A percentile compares a stretch with the other conserved stretches of the same genome.
These are phyloP conservation scores for Leptobrachium ailaonicum DNA, from an alignment of 2,113 vertebrate genomes.

Conservation along the genomic window DNA sequence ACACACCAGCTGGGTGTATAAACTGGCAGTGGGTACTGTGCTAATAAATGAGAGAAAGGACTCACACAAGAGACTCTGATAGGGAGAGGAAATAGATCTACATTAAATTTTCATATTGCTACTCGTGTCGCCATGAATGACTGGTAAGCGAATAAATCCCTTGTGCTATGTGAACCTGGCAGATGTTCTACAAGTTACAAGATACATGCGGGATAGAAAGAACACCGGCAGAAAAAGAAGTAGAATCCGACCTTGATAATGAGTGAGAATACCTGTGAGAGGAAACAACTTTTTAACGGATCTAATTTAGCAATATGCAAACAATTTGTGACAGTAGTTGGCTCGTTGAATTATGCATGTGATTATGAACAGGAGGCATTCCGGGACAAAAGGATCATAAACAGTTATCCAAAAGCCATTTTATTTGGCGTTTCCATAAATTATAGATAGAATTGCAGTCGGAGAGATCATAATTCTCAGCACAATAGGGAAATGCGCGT, in stretches of 20 bases:
- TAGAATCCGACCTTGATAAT: constrained; percentile 18
- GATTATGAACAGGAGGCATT: constrained; percentile 41
- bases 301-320: constrained; percentile 35
- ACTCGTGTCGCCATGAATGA: too few species aligned
- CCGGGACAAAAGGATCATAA: constrained; percentile 41
- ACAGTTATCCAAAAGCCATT: constrained; percentile 34
- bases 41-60: too few species aligned
- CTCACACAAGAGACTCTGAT: too few species aligned
- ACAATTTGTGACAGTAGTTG: constrained; percentile 27
- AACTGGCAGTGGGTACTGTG: too few species aligned
- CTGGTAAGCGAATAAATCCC: too few species aligned
- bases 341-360: constrained; percentile 42
- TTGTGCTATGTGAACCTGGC: too few species aligned
- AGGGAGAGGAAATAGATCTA: too few species aligned
- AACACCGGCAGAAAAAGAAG: neutral
- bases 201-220: too few species aligned
- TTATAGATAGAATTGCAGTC: constrained; percentile 41
- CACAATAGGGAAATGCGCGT: constrained; percentile 39
- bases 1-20: too few species aligned
- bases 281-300: constrained; percentile 27
- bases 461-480: constrained; percentile 41
- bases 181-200: too few species aligned
- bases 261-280: neutral
- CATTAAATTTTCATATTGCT: too few species aligned
- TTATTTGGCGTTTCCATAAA: constrained; percentile 42